Evolutionary conservation across 2,797 vertebrate species (phyloP).

Genomic region (Phataginus tetradactyla): DNA sequence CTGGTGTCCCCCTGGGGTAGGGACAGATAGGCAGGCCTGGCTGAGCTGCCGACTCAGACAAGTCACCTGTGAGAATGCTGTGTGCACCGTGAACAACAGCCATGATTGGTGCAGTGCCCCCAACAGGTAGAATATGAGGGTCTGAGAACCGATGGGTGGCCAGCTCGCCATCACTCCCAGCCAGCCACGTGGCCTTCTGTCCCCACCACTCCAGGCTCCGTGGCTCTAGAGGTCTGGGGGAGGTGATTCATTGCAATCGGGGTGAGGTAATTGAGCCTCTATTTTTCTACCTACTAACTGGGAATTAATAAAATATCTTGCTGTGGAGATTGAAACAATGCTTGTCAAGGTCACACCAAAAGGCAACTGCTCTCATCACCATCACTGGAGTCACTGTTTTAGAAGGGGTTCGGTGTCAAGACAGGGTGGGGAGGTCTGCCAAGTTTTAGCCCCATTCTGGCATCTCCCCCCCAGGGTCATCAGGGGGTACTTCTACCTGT

Average conservation of each 20-base stretch:
- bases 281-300: neutral
- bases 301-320: neutral
- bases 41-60: neutral
- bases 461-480: fast-evolving
- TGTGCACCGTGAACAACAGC: neutral
- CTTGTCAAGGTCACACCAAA: neutral
- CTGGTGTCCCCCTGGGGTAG: neutral
- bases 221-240: neutral
- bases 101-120: neutral
- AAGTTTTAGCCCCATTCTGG: neutral
- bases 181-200: fast-evolving
- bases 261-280: neutral
- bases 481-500: neutral
- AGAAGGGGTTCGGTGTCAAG: neutral
- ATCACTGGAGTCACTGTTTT: neutral
- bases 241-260: neutral
- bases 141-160: neutral
- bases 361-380: fast-evolving
- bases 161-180: neutral
- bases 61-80: neutral
- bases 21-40: too few relatives aligned
- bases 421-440: neutral
- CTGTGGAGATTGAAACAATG: fast-evolving
- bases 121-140: neutral
- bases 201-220: fast-evolving